These are phyloP conservation scores for Pogonocichla stellata DNA, from an alignment of 2,113 vertebrate species.

Conservation along the genomic window DNA sequence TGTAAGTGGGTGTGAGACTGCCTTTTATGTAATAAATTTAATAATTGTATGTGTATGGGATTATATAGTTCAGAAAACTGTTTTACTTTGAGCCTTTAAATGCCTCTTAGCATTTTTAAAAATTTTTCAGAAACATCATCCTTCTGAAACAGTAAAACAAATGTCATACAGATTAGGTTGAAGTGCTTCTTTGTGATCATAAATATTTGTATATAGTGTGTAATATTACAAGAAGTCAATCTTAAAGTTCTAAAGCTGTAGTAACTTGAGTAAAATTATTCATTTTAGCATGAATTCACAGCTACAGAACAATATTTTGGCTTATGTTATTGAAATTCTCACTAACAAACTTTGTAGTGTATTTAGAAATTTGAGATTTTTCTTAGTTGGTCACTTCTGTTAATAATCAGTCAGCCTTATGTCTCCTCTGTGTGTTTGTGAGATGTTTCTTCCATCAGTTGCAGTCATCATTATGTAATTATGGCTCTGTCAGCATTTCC, in stretches of 20 bases:
- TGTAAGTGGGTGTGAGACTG: neutral
- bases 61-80: neutral
- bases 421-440: neutral
- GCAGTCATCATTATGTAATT: slow-evolving; percentile 9
- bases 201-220: neutral
- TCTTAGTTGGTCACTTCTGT: slow-evolving; percentile 11
- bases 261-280: neutral
- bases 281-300: neutral
- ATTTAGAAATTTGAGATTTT: no score
- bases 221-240: neutral
- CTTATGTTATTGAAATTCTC: neutral
- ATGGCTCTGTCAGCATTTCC: slow-evolving; percentile 48
- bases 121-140: neutral
- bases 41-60: neutral
- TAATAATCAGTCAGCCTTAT: slow-evolving; percentile 30
- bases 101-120: neutral
- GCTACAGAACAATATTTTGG: neutral
- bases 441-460: slow-evolving; percentile 46
- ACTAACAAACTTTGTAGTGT: neutral
- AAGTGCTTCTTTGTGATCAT: neutral
- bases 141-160: neutral
- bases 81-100: neutral
- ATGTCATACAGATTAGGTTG: neutral
- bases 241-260: neutral
- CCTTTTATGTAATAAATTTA: neutral